Base-by-base conservation (phyloP, 1,140 invertebrate genomes). In the Drosophila cardini region DNA sequence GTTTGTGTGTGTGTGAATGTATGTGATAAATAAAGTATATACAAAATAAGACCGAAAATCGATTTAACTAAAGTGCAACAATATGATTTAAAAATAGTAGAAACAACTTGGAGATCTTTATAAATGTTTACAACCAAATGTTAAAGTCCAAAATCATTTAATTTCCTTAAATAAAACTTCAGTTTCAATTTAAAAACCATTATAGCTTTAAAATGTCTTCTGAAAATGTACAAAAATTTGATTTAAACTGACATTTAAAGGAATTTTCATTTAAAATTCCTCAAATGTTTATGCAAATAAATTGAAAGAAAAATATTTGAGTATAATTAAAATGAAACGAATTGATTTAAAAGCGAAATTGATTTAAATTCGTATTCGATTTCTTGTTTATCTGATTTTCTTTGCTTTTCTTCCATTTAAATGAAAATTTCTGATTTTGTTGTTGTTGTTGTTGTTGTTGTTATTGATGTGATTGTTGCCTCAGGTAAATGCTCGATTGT, bases 391-490 rank as follows among this genome's bases (percentile, higher is more conserved):
- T 52, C 11, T 30, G 21, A 5, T 26, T 26, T 26, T 26, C 21
- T 43, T 26, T 30, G 40, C 42, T 32, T 55, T 40, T 32, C 21
- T 10, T 32, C 15, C 30, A 64, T 40, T 45, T 7, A 57, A 61
- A 46, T 45, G 18, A 1, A 26, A 32, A 21, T 50, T 26, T 26
- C 21, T n/a, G n/a, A n/a, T n/a, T n/a, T n/a, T n/a, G 48, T 9
- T 42, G 13, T 52, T 60, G 18, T 52, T 67, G 4, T 26, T 48
- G 32, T 32, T 50, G 10, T 46, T n/a, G 34, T 61, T n/a, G 21
- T 26, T 45, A n/a, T 15, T 38, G 45, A 52, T 50, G 10, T 13
- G 57, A 13, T 56, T 72, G 30, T 58, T 63, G 67, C 50, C 65
- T 11, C 30, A 52, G 65, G 72, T 43, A 53, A 34, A 15, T 50